Evolutionary conservation across 2,888 invertebrate genomes (phyloP).

Genomic region (Theretra japonica): DNA sequence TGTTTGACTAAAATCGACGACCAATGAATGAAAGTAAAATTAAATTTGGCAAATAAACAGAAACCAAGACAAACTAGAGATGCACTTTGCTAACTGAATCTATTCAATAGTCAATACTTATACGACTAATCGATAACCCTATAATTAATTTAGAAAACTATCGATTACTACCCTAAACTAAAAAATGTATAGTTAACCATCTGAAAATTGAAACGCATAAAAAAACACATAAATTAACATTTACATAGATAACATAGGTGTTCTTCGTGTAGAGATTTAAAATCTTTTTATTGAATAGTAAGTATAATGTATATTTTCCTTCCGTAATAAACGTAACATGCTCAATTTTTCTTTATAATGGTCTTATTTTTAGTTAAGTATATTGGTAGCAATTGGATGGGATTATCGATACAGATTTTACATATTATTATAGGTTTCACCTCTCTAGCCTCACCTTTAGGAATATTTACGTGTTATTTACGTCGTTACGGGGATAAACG

Average conservation of each 20-base stretch:
- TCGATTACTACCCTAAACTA: not conserved
- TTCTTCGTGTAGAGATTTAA: no score
- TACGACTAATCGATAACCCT: not conserved
- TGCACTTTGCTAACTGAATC: not conserved
- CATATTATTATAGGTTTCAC: not conserved
- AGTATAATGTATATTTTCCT: not conserved
- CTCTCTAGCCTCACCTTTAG: not conserved
- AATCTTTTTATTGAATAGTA: no score
- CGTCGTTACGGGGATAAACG: not conserved
- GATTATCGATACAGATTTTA: no score
- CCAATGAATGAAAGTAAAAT: not conserved
- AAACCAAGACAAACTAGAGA: slow-evolving; percentile 8
- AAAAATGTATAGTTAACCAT: not conserved
- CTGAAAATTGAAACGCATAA: no score
- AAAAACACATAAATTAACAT: no score
- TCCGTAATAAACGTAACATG: not conserved
- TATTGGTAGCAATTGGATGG: no score
- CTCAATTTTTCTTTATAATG: not conserved
- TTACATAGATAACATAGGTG: no score
- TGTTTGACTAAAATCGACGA: slow-evolving; percentile 17
- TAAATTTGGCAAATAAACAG: slow-evolving; percentile 29
- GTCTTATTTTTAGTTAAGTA: no score
- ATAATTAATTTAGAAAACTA: not conserved
- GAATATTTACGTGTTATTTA: slow-evolving; percentile 2
- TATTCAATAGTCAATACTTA: not conserved